phyloP scores from a whole-genome alignment of 2,113 vertebrate genomes.

The Gymnocephalus cernua region DNA sequence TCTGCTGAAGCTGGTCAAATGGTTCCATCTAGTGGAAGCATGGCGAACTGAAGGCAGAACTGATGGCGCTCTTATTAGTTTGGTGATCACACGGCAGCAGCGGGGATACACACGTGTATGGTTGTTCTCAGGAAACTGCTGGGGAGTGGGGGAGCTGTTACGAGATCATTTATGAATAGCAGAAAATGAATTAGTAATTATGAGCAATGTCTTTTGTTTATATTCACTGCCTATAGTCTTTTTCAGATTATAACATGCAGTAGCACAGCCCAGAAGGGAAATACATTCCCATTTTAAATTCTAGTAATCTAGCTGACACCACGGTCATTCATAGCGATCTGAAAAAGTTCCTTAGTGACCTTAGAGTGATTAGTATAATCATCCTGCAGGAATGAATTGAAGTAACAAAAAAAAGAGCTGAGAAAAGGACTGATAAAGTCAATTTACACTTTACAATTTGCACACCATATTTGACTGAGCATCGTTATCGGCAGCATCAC shows the following conservation, averaged over 20 bases:
- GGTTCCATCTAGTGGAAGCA: conserved; percentile 73
- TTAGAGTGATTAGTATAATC: neutral
- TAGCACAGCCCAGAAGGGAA: neutral
- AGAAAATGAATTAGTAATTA: neutral
- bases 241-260: neutral
- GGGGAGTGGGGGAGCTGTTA: neutral
- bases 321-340: neutral
- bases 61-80: neutral
- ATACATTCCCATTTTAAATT: neutral
- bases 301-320: neutral
- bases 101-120: neutral
- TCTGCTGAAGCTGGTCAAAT: conserved; percentile 32
- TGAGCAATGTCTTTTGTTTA: neutral
- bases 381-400: neutral
- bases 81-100: neutral
- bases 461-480: too few species aligned
- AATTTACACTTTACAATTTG: conserved; percentile 17
- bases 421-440: neutral
- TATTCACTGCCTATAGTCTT: neutral
- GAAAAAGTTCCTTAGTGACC: neutral
- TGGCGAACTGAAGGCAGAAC: neutral
- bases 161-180: neutral
- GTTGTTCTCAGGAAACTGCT: conserved; percentile 2
- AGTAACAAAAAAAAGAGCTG: neutral
- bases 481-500: too few species aligned